A percentile compares a stretch with the other conserved stretches of the same genome.
These are phyloP conservation scores for Otolemur garnettii DNA, from an alignment of 2,113 vertebrate species.

Conservation along the genomic window DNA sequence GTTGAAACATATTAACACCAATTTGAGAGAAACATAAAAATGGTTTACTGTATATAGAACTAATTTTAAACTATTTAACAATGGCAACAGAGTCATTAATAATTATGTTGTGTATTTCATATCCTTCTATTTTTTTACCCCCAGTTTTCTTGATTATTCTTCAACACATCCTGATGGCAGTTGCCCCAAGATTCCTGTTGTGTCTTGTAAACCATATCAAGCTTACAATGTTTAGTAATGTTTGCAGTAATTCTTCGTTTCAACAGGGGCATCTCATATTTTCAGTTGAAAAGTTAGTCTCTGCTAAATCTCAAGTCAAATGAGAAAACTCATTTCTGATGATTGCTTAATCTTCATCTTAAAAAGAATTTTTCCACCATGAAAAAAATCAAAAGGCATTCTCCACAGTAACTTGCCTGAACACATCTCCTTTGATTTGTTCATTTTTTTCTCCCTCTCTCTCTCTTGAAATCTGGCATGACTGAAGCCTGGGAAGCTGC, in stretches of 20 bases:
- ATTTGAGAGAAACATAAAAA: no score
- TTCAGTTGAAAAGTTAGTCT: conserved; percentile 1
- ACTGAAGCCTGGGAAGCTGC: neutral
- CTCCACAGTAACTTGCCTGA: conserved; percentile 22
- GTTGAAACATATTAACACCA: no score
- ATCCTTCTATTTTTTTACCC: no score
- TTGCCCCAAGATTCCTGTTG: neutral
- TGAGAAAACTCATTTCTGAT: conserved; percentile 26
- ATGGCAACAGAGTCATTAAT: no score
- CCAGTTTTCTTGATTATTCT: no score
- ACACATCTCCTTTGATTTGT: neutral
- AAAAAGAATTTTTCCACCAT: conserved; percentile 2
- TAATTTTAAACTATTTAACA: no score
- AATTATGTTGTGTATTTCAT: no score
- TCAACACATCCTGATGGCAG: neutral
- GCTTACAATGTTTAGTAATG: neutral
- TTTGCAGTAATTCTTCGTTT: conserved; percentile 16
- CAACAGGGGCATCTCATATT: neutral
- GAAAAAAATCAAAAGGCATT: neutral
- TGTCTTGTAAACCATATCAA: conserved; percentile 5
- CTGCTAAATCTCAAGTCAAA: conserved; percentile 36
- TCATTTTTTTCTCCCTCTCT: conserved; percentile 11
- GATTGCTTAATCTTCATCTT: conserved; percentile 49
- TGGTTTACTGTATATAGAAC: no score
- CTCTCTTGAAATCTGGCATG: conserved; percentile 4